Conservation (phyloP, 2,113 vertebrate genomes). For the Puffinus mauretanicus region DNA sequence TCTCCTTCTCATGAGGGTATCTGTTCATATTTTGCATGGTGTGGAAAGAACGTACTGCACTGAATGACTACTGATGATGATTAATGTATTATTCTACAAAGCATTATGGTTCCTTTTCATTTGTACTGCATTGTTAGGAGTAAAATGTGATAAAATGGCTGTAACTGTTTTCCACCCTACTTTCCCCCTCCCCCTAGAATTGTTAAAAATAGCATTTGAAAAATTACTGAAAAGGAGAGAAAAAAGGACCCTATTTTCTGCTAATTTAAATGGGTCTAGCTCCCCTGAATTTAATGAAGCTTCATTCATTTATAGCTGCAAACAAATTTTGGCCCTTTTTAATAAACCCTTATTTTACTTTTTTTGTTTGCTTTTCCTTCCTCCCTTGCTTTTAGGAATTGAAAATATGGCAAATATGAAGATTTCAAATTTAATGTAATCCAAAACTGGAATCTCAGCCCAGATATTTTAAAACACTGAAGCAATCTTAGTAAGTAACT, state of each 20-base stretch:
- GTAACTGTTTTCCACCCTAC: conserved; percentile 49
- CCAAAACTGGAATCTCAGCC: neutral
- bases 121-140: conserved; percentile 59
- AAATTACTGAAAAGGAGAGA: conserved; percentile 36
- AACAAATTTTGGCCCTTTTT: neutral
- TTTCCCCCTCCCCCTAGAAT: conserved; percentile 16
- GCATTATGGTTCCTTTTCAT: conserved; percentile 60
- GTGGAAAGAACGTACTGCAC: conserved; percentile 25
- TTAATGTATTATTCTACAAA: conserved; percentile 72
- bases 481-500: neutral
- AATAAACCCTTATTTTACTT: neutral
- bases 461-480: neutral
- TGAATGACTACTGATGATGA: conserved; percentile 75
- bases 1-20: conserved; percentile 62
- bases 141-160: conserved; percentile 60
- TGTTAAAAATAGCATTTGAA: conserved; percentile 53
- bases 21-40: conserved; percentile 55
- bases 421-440: neutral
- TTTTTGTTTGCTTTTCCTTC: neutral
- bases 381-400: neutral
- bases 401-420: conserved; percentile 3
- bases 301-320: neutral
- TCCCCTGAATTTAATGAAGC: conserved; percentile 40
- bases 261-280: conserved; percentile 2
- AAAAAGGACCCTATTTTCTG: conserved; percentile 33